These are phyloP conservation scores for Lapara coniferarum DNA, from an alignment of 2,888 invertebrate genomes.

Conservation along the genomic window DNA sequence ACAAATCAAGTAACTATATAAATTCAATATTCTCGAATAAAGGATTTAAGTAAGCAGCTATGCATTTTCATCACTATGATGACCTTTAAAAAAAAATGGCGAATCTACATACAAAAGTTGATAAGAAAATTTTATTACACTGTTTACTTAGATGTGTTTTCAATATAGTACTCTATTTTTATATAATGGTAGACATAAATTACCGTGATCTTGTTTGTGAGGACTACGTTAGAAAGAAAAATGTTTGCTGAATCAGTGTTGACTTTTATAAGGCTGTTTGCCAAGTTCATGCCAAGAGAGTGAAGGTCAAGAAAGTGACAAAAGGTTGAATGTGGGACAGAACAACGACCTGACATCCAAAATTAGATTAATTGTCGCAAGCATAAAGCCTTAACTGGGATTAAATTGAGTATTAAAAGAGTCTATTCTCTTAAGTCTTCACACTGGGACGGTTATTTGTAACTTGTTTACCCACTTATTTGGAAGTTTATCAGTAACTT, in stretches of 20 bases:
- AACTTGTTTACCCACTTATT: neutral
- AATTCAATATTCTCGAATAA: too few species aligned
- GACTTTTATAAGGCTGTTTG: neutral
- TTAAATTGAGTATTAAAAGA: neutral
- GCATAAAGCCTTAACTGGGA: conserved; percentile 4
- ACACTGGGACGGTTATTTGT: neutral
- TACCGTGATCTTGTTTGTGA: neutral
- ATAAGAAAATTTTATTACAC: conserved; percentile 15
- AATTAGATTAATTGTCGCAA: conserved; percentile 4
- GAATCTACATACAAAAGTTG: neutral
- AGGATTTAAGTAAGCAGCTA: too few species aligned
- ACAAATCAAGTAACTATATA: too few species aligned
- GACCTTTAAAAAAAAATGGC: neutral
- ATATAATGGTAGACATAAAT: conserved; percentile 8
- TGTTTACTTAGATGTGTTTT: conserved; percentile 18
- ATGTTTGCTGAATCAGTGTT: conserved; percentile 2
- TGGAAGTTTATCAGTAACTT: neutral
- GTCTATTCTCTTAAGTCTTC: neutral
- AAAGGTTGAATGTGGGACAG: neutral
- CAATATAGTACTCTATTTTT: neutral
- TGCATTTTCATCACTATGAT: neutral
- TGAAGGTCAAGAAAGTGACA: neutral
- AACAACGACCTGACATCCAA: neutral
- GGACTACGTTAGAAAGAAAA: neutral
- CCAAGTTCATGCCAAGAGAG: neutral